phyloP scores from a whole-genome alignment of 2,113 vertebrate genomes.

The Pollimyrus isidori region DNA sequence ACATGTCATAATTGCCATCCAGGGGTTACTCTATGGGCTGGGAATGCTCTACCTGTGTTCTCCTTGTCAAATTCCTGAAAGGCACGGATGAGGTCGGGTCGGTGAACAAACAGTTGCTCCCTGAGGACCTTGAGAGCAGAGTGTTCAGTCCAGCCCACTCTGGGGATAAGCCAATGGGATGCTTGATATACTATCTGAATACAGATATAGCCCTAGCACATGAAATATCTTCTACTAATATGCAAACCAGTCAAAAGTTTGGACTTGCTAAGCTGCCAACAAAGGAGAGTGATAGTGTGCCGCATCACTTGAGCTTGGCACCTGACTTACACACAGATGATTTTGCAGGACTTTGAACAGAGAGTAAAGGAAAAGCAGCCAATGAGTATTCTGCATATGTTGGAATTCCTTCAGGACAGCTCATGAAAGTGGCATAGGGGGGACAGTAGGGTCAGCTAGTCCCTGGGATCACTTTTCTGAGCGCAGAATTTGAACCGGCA shows the following conservation, averaged over 20 bases:
- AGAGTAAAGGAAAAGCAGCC: background rate
- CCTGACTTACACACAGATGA: background rate
- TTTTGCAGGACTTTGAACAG: background rate
- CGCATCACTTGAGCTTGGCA: background rate
- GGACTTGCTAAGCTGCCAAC: background rate
- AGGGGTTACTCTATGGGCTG: background rate
- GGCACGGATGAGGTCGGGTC: constrained; percentile 62
- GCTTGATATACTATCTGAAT: background rate
- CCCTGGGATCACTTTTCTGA: background rate
- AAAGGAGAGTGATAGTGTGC: background rate
- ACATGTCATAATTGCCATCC: background rate
- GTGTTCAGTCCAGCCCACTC: constrained; percentile 55
- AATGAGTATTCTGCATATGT: background rate
- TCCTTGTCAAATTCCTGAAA: constrained; percentile 54
- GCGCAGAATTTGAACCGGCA: background rate
- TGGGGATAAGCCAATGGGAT: constrained; percentile 27
- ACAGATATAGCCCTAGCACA: background rate
- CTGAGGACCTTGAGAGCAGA: constrained; percentile 62
- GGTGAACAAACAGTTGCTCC: constrained; percentile 65
- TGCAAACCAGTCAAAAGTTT: background rate
- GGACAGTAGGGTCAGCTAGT: background rate
- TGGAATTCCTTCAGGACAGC: background rate
- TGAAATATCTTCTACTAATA: background rate
- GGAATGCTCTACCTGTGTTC: constrained; percentile 49
- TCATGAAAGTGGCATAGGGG: background rate